Conservation (phyloP, 2,797 vertebrate genomes). For the Molossus alvarezi region DNA sequence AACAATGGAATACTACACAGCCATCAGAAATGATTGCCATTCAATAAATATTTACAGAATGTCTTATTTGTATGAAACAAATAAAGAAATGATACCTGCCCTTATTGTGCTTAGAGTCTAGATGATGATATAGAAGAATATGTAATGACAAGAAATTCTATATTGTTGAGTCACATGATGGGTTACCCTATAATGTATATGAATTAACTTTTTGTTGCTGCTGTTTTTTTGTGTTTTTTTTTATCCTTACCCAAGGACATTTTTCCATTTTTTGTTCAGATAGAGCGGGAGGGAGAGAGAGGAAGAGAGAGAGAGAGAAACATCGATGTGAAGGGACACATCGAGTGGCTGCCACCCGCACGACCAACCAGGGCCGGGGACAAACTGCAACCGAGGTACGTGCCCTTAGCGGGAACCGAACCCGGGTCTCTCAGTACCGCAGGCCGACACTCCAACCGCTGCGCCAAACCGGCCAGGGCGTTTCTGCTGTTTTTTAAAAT, state of each 20-base stretch:
- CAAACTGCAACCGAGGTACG: no score
- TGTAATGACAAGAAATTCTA: not conserved
- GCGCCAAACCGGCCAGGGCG: no score
- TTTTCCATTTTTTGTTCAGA: no score
- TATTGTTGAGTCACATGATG: not conserved
- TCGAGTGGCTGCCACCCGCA: no score
- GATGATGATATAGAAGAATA: not conserved
- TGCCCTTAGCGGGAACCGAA: no score
- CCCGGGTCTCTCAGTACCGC: no score
- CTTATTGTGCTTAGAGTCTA: not conserved
- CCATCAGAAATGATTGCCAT: conserved; percentile 31
- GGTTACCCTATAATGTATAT: not conserved
- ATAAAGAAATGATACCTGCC: not conserved
- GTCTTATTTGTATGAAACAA: not conserved
- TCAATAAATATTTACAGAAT: not conserved
- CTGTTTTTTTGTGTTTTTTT: not conserved
- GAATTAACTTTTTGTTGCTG: conserved; percentile 19
- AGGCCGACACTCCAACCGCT: no score
- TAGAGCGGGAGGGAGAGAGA: no score
- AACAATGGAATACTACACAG: not conserved
- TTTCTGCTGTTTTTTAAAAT: not conserved
- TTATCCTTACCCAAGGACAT: no score
- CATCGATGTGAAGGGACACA: no score
- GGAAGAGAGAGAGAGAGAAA: no score
- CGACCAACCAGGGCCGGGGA: no score